A percentile compares a stretch with the other conserved stretches of the same genome.
Conservation (phyloP, 2,113 vertebrate genomes). For the Ondatra zibethicus region DNA sequence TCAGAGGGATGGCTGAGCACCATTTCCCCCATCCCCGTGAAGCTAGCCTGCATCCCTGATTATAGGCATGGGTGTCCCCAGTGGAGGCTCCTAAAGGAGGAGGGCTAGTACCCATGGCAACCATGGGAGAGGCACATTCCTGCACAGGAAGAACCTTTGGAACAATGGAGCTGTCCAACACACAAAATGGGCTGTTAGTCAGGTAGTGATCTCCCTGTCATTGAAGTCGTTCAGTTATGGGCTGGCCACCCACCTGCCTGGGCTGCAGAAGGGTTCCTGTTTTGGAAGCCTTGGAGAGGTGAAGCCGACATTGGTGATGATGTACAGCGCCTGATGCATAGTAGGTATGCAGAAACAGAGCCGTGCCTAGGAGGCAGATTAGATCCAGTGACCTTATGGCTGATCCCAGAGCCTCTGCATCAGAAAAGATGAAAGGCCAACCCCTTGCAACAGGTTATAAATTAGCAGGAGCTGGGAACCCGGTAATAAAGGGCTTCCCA, state of each 20-base stretch:
- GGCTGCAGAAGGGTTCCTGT: neutral
- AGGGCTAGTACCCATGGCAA: slow-evolving; percentile 67
- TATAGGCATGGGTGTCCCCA: neutral
- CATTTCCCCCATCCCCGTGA: neutral
- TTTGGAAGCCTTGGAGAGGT: neutral
- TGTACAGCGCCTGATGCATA: neutral
- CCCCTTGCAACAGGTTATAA: slow-evolving; percentile 71
- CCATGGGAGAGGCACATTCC: slow-evolving; percentile 14
- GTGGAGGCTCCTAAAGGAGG: neutral
- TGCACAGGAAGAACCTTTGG: neutral
- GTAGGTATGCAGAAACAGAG: neutral
- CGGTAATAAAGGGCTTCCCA: slow-evolving; percentile 75
- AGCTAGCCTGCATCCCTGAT: neutral
- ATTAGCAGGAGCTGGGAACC: slow-evolving; percentile 67
- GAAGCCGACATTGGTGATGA: rapidly evolving
- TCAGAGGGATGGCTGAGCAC: neutral
- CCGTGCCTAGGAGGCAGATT: neutral
- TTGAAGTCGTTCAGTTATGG: neutral
- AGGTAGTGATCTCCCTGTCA: slow-evolving; percentile 39
- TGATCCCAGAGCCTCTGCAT: neutral
- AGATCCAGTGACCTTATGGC: neutral
- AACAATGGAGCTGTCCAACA: slow-evolving; percentile 34
- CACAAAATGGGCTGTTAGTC: neutral
- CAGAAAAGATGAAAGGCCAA: slow-evolving; percentile 35
- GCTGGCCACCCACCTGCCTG: slow-evolving; percentile 1